Percentiles rank a stretch among this genome's conserved stretches.
Conservation (phyloP, 92 coral and sea anemone genomes). For the Galaxea fascicularis region DNA sequence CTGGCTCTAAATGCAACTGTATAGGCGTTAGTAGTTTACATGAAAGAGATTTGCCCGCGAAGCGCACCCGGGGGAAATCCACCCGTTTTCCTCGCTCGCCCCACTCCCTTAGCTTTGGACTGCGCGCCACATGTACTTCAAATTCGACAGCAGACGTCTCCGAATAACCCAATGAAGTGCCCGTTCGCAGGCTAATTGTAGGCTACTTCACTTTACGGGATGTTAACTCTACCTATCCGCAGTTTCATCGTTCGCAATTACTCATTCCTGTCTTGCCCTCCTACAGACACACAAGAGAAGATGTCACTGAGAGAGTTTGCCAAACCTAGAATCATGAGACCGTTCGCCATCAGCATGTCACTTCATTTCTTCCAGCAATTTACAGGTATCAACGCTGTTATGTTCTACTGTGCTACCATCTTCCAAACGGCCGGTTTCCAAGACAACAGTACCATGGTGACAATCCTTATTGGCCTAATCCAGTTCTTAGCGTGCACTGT, state of each 20-base stretch:
- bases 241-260: not conserved
- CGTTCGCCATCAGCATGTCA: constrained; percentile 75
- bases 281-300: constrained; percentile 30
- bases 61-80: too few relatives aligned
- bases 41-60: too few relatives aligned
- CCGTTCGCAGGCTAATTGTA: too few relatives aligned
- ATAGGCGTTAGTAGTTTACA: too few relatives aligned
- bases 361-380: constrained; percentile 86
- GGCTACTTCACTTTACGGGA: too few relatives aligned
- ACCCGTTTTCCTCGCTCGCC: too few relatives aligned
- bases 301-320: constrained; percentile 76
- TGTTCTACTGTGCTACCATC: constrained; percentile 89
- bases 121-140: too few relatives aligned
- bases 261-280: not conserved
- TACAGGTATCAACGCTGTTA: constrained; percentile 89
- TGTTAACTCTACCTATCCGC: too few relatives aligned
- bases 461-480: constrained; percentile 78
- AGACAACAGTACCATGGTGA: constrained; percentile 74
- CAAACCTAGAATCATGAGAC: constrained; percentile 76
- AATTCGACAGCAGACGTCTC: too few relatives aligned
- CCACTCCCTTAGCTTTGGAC: too few relatives aligned
- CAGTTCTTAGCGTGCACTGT: constrained; percentile 79
- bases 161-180: too few relatives aligned
- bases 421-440: constrained; percentile 81
- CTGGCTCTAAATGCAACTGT: too few relatives aligned